Base-by-base conservation (phyloP, 1,140 invertebrate species). In the Schlechtendalia chinensis region DNA sequence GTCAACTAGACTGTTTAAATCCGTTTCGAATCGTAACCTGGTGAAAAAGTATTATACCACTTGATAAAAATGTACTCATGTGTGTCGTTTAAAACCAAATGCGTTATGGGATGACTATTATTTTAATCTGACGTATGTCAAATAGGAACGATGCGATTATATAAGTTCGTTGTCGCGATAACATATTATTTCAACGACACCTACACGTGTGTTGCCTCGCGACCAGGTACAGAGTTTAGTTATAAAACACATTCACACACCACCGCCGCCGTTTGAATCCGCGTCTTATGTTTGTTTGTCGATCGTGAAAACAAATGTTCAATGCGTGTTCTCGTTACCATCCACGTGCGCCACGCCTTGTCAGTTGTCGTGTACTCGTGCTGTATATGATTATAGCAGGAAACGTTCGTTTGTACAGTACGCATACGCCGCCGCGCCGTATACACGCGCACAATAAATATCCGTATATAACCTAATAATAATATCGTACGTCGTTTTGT, bases 401-500 rank as follows among this genome's bases (percentile, higher is more conserved):
- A 22, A 39, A 67, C 63, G 5, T 50, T 45, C 63, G n/a, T 45
- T 22, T n/a, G 32, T 67, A 67, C 63, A 39, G 29, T 32, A 39
- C 27, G 29, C 32, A 19, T 39, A 27, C 17, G 11, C 8, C 17
- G 29, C 19, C 63, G 19, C 32, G 29, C n/a, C 19, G 12, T 39
- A 22, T 39, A 39, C 16, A 61, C 14, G 22, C n/a, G n/a, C 32
- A 39, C 32, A 32, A 39, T 32, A 32, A 5, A 27, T 45, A 67
- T 67, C 32, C 32, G 8, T 39, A 39, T 27, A 61, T 29, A 22
- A 29, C 27, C 27, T 63, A 67, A 50, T 27, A 50, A 71, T 71
- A 71, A 53, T 71, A 27, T 24, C 8, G 19, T 54, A 24, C 22
- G 39, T 61, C 10, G 58, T 79, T 63, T 61, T 50, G 75, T 63